Percentiles rank a stretch among this genome's conserved stretches.
Evolutionary conservation across 2,797 vertebrate species (phyloP).

Genomic region (Muscicapa comitata): DNA sequence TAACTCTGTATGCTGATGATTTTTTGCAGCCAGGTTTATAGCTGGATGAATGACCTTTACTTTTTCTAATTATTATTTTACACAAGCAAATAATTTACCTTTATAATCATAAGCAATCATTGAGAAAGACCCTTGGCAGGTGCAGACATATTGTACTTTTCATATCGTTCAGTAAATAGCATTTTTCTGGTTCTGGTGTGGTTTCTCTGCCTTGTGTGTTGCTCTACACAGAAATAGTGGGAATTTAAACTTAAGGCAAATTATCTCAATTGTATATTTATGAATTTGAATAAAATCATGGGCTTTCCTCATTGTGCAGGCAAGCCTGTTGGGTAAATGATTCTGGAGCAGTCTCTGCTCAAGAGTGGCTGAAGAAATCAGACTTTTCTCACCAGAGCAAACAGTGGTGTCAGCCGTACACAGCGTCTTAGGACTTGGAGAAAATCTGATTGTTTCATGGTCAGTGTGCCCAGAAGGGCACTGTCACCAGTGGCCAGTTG

Average conservation of each 20-base stretch:
- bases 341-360: not conserved
- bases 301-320: not conserved
- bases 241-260: not conserved
- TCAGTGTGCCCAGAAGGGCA: not conserved
- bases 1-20: constrained; percentile 34
- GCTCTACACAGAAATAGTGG: not conserved
- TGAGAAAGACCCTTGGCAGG: constrained; percentile 12
- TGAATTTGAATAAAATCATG: not conserved
- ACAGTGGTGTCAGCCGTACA: not conserved
- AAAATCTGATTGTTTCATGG: not conserved
- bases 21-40: constrained; percentile 45
- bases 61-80: constrained; percentile 61
- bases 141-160: constrained; percentile 3
- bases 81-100: constrained; percentile 50
- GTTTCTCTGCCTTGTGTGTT: not conserved
- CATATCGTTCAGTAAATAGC: not conserved
- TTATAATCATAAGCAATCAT: constrained; percentile 37
- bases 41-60: constrained; percentile 49
- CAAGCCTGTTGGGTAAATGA: not conserved
- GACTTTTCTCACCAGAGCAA: not conserved
- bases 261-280: not conserved
- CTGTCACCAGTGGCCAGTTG: not conserved
- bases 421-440: not conserved
- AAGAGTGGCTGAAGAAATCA: not conserved
- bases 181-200: not conserved